phyloP scores from a whole-genome alignment of 2,888 invertebrate genomes.

The Heteromurus nitidus region DNA sequence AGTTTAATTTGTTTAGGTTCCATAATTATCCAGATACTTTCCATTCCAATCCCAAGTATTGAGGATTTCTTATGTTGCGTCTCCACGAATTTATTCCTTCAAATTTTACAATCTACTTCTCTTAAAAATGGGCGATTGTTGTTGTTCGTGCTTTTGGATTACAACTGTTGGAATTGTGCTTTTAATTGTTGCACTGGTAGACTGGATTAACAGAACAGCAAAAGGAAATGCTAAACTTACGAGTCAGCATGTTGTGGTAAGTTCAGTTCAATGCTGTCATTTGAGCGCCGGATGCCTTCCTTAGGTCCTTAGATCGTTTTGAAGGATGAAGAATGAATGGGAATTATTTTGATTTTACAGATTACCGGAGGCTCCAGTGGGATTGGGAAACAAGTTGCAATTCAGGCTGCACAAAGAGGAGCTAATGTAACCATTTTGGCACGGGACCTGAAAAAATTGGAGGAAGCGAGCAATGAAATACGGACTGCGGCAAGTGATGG shows the following conservation, averaged over 20 bases:
- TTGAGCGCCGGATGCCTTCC: too few species aligned
- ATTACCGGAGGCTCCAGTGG: constrained; percentile 97
- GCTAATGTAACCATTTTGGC: constrained; percentile 95
- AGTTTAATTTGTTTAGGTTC: too few species aligned
- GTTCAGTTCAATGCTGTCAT: not conserved
- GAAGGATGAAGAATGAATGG: too few species aligned
- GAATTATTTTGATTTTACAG: too few species aligned
- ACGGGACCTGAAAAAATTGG: constrained; percentile 83
- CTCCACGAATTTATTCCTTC: too few species aligned
- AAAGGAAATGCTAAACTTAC: constrained; percentile 37
- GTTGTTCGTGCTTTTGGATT: too few species aligned
- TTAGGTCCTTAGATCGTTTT: too few species aligned
- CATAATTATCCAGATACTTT: too few species aligned
- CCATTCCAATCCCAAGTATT: too few species aligned
- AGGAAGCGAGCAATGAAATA: constrained; percentile 78
- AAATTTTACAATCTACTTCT: not conserved
- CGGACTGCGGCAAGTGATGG: constrained; percentile 37
- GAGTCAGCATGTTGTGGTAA: constrained; percentile 64
- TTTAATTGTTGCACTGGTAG: constrained; percentile 11
- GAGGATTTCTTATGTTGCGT: too few species aligned
- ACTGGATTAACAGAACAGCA: constrained; percentile 39
- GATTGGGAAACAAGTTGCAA: constrained; percentile 90
- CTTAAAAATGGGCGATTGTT: constrained; percentile 34
- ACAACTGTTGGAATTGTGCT: constrained; percentile 20
- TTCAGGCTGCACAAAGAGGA: constrained; percentile 85